Base-by-base conservation (phyloP, 2,113 vertebrate genomes). In the Aepyceros melampus region DNA sequence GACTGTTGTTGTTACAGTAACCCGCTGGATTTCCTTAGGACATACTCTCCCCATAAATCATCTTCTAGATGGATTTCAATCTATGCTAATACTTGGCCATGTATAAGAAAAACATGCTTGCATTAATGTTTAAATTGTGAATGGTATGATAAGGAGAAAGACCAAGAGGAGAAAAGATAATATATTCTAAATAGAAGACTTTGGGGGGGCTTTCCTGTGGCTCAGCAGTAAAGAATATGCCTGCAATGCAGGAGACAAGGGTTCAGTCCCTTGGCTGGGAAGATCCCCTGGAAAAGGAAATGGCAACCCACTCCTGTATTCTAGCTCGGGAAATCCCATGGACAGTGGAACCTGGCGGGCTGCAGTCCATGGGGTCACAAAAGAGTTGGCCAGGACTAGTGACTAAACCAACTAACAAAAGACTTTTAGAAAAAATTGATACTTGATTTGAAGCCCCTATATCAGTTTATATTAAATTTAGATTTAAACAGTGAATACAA, bases 101-200 rank as follows among this genome's bases (percentile, higher is more conserved):
- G 10, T 90, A 21, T 91, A 92, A 95, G 60, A n/a, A 93, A 89
- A 90, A 47, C 10, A 83, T 87, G 2, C 5, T 86, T 93, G 60
- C 27, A 94, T 92, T 88, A 92, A 31, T 88, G 60, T 96, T 97
- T 78, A 82, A 81, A 36, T 71, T 87, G 2, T 92, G 33, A 94
- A 47, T 94, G 14, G 1, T 49, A 60, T 64, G 25, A 2, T 86
- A 71, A 92, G 40, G 25, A 51, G 9, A 89, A 89, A 81, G 19
- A 45, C 31, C 23, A 95, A n/a, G 15, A 53, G 71, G 71, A 91
- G 25, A 78, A 94, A 93, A 87, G 36, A 55, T 43, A 89, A 91
- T 56, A 27, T 33, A 29, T 79, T 92, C 7, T 60, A 87, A 87
- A 92, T 56, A 8, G 40, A 49, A 88, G 10, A 55, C 1, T 45